Percentiles rank a stretch among this genome's conserved stretches.
phyloP scores from a whole-genome alignment of 2,113 vertebrate species.

The Acanthisitta chloris region DNA sequence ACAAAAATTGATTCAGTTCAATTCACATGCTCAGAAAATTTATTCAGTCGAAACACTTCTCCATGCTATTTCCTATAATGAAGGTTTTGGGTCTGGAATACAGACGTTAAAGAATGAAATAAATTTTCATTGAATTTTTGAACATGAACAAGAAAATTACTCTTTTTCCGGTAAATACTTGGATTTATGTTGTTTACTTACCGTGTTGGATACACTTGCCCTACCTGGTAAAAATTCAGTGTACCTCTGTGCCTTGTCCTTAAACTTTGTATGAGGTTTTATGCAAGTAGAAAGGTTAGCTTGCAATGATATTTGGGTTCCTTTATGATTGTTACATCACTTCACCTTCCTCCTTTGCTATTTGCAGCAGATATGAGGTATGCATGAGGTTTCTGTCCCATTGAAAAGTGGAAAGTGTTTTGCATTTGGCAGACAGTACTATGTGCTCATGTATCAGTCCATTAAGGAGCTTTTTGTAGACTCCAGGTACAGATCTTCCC shows the following conservation, averaged over 20 bases:
- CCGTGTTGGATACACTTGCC: background rate
- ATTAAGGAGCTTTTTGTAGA: background rate
- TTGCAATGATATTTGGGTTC: background rate
- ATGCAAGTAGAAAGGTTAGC: background rate
- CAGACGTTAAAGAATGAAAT: background rate
- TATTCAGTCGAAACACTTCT: background rate
- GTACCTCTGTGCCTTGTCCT: background rate
- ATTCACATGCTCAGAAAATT: constrained; percentile 10
- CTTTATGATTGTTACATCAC: background rate
- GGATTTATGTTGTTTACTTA: background rate
- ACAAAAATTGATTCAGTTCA: constrained; percentile 16
- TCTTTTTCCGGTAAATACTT: background rate
- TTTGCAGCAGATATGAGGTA: background rate
- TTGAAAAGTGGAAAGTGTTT: background rate
- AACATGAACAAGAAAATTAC: background rate
- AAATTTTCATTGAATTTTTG: background rate
- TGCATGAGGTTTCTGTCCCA: background rate
- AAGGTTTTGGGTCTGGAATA: background rate
- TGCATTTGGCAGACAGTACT: background rate
- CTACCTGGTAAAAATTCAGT: background rate
- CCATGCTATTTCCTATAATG: background rate
- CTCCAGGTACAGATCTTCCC: background rate
- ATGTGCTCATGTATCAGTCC: background rate
- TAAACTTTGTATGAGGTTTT: background rate
- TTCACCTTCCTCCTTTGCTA: fast-evolving